phyloP scores from a whole-genome alignment of 1,140 invertebrate genomes.

The Idris sp. region DNA sequence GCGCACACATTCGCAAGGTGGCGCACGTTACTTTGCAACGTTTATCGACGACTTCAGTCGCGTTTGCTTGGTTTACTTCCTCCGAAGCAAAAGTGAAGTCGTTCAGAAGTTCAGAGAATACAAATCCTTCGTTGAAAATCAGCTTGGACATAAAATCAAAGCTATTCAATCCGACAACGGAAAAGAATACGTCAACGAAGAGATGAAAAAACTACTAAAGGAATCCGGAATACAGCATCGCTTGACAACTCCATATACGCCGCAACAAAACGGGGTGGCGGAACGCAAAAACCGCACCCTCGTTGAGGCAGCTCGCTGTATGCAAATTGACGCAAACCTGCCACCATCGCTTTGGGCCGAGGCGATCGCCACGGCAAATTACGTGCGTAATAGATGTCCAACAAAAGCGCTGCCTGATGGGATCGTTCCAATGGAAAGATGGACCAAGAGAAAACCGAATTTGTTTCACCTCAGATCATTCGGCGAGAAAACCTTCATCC shows the following conservation, averaged over 20 bases:
- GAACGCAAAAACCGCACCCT: constrained; percentile 28
- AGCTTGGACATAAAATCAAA: constrained; percentile 13
- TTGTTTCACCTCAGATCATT: constrained; percentile 46
- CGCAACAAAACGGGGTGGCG: constrained; percentile 35
- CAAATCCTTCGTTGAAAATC: constrained; percentile 9
- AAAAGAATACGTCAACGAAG: constrained; percentile 5
- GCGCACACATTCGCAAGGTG: constrained; percentile 4
- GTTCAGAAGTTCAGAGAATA: constrained; percentile 3
- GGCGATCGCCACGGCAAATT: constrained; percentile 28
- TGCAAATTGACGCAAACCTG: constrained; percentile 31
- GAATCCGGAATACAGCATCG: constrained; percentile 10
- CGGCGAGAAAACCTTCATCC: constrained; percentile 10
- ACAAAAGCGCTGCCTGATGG: too few relatives aligned
- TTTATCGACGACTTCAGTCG: constrained; percentile 8
- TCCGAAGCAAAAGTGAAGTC: neutral
- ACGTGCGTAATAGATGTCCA: constrained; percentile 28
- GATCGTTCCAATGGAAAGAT: constrained; percentile 33
- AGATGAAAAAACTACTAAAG: constrained; percentile 1
- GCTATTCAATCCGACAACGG: constrained; percentile 28
- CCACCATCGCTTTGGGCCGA: too few relatives aligned
- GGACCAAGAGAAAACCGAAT: constrained; percentile 74
- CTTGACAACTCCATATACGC: constrained; percentile 16
- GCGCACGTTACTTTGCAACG: neutral
- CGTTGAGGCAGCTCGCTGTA: constrained; percentile 56
- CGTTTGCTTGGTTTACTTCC: constrained; percentile 4